Evolutionary conservation across 2,113 vertebrate species (phyloP).

Genomic region (Setophaga coronata): DNA sequence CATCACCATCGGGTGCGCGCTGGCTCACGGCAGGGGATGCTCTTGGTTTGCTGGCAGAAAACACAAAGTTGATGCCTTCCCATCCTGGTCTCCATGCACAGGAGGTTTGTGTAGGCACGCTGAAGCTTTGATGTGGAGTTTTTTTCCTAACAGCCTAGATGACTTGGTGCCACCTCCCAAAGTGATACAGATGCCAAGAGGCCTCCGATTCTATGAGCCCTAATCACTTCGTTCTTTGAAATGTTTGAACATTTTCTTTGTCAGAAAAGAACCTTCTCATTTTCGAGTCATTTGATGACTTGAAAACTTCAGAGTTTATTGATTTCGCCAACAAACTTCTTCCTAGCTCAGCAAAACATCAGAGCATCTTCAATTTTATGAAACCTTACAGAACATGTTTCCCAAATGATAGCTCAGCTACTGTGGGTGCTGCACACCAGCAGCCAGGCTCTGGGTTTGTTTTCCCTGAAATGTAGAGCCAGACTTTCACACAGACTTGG

Average conservation of each 20-base stretch:
- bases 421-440: neutral
- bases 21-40: neutral
- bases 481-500: neutral
- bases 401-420: neutral
- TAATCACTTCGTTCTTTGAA: fast-evolving
- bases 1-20: fast-evolving
- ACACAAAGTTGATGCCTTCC: neutral
- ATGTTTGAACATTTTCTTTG: neutral
- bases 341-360: neutral
- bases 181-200: neutral
- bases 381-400: neutral
- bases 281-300: neutral
- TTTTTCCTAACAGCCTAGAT: neutral
- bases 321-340: neutral
- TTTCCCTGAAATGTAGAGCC: neutral
- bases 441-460: neutral
- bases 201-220: neutral
- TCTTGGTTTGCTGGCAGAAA: neutral
- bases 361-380: neutral
- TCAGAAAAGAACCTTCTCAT: neutral
- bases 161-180: neutral
- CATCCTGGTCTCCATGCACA: neutral
- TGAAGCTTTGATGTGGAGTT: neutral
- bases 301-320: neutral
- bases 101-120: neutral